phyloP scores from a whole-genome alignment of 1,140 invertebrate species.

The Euborellia annulipes region DNA sequence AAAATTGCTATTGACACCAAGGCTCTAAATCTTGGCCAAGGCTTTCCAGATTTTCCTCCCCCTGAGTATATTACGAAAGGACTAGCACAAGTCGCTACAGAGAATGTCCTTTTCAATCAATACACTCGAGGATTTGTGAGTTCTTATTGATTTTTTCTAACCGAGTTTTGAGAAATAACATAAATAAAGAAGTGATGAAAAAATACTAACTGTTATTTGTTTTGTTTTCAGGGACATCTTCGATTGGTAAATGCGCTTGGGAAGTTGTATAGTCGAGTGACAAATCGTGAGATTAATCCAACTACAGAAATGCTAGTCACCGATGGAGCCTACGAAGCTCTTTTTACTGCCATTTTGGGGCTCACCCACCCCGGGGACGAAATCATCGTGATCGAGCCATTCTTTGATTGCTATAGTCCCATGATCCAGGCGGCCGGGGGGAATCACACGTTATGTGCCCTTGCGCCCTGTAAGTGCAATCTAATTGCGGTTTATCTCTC shows the following conservation, averaged over 20 bases:
- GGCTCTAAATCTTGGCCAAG: slow-evolving; percentile 91
- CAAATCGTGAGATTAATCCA: slow-evolving; percentile 59
- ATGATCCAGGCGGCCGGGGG: slow-evolving; percentile 82
- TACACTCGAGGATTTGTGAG: slow-evolving; percentile 79
- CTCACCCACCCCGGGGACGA: slow-evolving; percentile 74
- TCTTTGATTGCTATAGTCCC: slow-evolving; percentile 94
- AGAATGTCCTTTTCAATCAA: slow-evolving; percentile 72
- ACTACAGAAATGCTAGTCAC: slow-evolving; percentile 76
- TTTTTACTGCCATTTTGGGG: slow-evolving; percentile 70
- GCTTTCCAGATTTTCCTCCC: slow-evolving; percentile 87
- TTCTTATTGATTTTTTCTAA: slow-evolving; percentile 11
- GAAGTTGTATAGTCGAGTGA: slow-evolving; percentile 68
- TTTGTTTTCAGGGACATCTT: slow-evolving; percentile 71
- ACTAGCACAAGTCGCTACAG: slow-evolving; percentile 45
- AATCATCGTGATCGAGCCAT: slow-evolving; percentile 96
- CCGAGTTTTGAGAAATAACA: no score
- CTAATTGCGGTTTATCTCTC: background rate
- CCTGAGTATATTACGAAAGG: slow-evolving; percentile 71
- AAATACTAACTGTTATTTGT: slow-evolving; percentile 4
- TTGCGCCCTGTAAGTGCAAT: slow-evolving; percentile 54
- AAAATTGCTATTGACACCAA: slow-evolving; percentile 73
- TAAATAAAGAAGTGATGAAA: no score
- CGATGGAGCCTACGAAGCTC: slow-evolving; percentile 82
- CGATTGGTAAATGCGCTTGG: slow-evolving; percentile 69
- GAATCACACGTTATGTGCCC: slow-evolving; percentile 72